Evolutionary conservation across 2,797 vertebrate species (phyloP).

Genomic region (Eulemur coronatus): DNA sequence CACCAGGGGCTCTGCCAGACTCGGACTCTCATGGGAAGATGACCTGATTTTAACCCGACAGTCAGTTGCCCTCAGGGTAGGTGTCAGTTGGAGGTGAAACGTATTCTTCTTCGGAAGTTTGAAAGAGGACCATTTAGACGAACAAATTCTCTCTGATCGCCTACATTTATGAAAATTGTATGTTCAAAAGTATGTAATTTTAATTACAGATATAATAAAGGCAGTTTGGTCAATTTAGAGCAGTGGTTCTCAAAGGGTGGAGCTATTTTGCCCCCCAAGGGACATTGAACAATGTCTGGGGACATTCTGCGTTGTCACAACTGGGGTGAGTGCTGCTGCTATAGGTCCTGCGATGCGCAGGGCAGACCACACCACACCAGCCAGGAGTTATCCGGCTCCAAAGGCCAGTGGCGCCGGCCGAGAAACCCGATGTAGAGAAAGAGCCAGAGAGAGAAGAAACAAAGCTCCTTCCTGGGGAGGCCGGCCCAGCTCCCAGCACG

Average conservation of each 20-base stretch:
- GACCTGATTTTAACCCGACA: background rate
- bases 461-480: rapidly evolving
- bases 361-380: rapidly evolving
- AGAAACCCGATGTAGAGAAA: rapidly evolving
- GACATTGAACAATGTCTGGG: rapidly evolving
- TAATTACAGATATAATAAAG: rapidly evolving
- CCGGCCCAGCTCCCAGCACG: rapidly evolving
- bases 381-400: rapidly evolving
- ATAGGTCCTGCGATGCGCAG: rapidly evolving
- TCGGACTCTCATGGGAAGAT: background rate
- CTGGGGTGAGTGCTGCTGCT: too few relatives aligned
- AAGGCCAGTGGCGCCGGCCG: rapidly evolving
- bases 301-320: background rate
- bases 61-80: background rate
- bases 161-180: rapidly evolving
- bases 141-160: too few relatives aligned
- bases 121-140: background rate
- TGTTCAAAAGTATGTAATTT: rapidly evolving
- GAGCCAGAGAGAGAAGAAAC: background rate
- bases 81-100: background rate
- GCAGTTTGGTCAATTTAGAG: background rate
- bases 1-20: rapidly evolving
- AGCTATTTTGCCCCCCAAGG: background rate
- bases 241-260: too few relatives aligned
- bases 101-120: background rate